Conservation (phyloP, 2,888 invertebrate species). For the Imbricaverruca yamaguchii region DNA sequence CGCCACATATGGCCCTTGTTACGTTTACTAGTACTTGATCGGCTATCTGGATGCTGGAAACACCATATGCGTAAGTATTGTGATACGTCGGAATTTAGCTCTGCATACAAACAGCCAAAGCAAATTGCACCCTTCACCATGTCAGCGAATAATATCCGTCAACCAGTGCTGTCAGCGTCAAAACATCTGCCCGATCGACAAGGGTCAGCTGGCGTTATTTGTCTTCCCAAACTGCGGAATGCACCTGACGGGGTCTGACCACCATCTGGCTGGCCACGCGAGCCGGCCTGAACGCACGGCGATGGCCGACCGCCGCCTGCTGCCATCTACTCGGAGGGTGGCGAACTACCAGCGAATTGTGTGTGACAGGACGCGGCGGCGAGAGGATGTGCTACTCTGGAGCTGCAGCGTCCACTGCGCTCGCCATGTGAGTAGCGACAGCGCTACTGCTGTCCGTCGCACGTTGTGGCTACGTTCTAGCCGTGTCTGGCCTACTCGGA, state of each 20-base stretch:
- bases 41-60: too few relatives aligned
- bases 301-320: neutral
- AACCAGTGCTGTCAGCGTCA: too few relatives aligned
- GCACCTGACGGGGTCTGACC: neutral
- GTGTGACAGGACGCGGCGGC: neutral
- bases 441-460: too few relatives aligned
- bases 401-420: neutral
- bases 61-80: too few relatives aligned
- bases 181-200: too few relatives aligned
- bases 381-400: neutral
- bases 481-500: neutral
- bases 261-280: neutral
- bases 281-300: neutral
- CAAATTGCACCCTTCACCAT: too few relatives aligned
- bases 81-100: too few relatives aligned
- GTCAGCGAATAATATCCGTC: too few relatives aligned
- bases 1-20: too few relatives aligned
- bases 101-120: too few relatives aligned
- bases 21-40: too few relatives aligned
- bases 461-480: neutral
- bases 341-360: neutral
- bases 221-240: constrained; percentile 2
- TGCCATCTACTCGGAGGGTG: neutral
- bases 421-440: neutral
- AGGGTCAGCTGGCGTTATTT: neutral